Base-by-base conservation (phyloP, 2,888 invertebrate genomes). In the Limnephilus lunatus region DNA sequence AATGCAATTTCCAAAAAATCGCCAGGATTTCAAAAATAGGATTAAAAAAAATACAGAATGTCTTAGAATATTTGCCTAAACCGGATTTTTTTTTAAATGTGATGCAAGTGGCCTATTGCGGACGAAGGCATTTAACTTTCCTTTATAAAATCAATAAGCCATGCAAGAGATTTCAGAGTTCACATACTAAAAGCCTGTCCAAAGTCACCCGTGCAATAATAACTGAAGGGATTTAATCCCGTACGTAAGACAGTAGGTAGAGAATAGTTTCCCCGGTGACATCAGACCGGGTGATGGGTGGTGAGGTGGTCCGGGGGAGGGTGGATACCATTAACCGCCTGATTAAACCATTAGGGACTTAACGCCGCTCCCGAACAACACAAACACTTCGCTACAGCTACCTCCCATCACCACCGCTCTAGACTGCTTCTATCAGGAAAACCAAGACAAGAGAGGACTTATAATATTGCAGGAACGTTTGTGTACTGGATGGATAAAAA, bases 291-390 rank as follows among this genome's bases (percentile, higher is more conserved):
- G n/a, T 68, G 68, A 25, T 68, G 19, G 25, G 25, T 0, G 5
- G 68, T 25, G 15, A 25, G 68, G n/a, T 0, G 25, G 68, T 68
- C 19, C 7, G 4, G 68, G 25, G 68, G 68, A n/a, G 68, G 9
- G 68, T 25, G 25, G 68, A 68, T 68, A 68, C 68, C 68, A 68
- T 68, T 68, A 68, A 68, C 68, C 68, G 68, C 68, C 68, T 68
- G 68, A 68, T 68, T 68, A 68, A 68, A 68, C 68, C 68, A 68
- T 68, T 68, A 68, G 68, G 68, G 68, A 68, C 68, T 68, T 68
- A 68, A 68, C 68, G 68, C 68, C n/a, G 9, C 68, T 68, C 68
- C 68, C n/a, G 7, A 68, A 68, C 68, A 68, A n/a, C 68, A 68
- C 68, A 68, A 68, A 68, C 68, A 68, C 68, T n/a, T 68, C 25